A percentile compares a stretch with the other conserved stretches of the same genome.
Conservation (phyloP, 2,888 invertebrate genomes). For the Drosophila subquinaria region DNA sequence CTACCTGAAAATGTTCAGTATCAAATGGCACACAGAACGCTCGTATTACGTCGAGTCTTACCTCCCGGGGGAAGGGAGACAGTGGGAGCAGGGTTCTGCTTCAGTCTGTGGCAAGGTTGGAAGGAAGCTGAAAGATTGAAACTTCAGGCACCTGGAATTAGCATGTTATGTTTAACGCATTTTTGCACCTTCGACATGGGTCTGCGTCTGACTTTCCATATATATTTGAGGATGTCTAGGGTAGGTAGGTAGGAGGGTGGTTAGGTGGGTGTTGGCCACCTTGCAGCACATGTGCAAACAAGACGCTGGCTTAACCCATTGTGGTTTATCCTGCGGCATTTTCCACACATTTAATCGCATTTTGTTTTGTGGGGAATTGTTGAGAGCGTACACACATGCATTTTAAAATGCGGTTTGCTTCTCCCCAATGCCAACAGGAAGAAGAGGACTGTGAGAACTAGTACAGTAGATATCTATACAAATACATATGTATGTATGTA, state of each 20-base stretch:
- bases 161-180: slow-evolving; percentile 83
- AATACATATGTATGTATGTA: background rate
- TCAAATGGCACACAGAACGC: slow-evolving; percentile 74
- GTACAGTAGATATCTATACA: slow-evolving; percentile 3
- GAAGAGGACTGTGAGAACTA: slow-evolving; percentile 7
- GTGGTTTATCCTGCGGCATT: slow-evolving; percentile 78
- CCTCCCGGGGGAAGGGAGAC: background rate
- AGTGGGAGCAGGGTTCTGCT: background rate
- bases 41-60: slow-evolving; percentile 65
- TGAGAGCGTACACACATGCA: slow-evolving; percentile 66
- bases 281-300: slow-evolving; percentile 70
- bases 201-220: slow-evolving; percentile 40
- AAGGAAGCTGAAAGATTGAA: slow-evolving; percentile 61
- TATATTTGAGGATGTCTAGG: background rate
- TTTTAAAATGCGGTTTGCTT: slow-evolving; percentile 77
- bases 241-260: background rate
- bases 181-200: slow-evolving; percentile 78
- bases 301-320: slow-evolving; percentile 71
- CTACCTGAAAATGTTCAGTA: slow-evolving; percentile 40
- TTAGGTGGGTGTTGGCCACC: slow-evolving; percentile 9
- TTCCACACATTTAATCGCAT: slow-evolving; percentile 84
- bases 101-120: slow-evolving; percentile 23
- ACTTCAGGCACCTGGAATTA: slow-evolving; percentile 75
- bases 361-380: slow-evolving; percentile 71
- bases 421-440: slow-evolving; percentile 12